Evolutionary conservation across 2,888 invertebrate genomes (phyloP), one percentile per base, ranked within the genome.

Genomic region (Megaustenia siamemsis): DNA sequence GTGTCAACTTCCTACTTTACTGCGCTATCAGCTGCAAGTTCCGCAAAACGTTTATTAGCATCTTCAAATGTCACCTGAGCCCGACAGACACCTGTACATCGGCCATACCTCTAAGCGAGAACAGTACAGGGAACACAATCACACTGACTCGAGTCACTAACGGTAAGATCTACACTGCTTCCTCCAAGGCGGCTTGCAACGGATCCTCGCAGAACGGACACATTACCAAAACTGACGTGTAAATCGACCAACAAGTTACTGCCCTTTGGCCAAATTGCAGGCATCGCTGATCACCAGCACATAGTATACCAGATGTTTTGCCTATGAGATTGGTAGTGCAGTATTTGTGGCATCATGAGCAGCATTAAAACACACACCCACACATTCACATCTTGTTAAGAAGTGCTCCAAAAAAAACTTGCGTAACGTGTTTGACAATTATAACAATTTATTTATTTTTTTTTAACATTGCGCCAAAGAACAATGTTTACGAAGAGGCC

Each of bases 11-110:
- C 81, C 82, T 89, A 35, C 84, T 89, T 60, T 89, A 89, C 86
- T 87, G 86, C 81, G 87, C 88, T 60, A 88, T 89, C 87, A 89
- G 88, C 82, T 86, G 86, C 83, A 88, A 88, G 84, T 89, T 89
- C 86, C 87, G 89, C 83, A 85, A 87, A 35, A 87, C 86, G 35
- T 87, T 89, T 68, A 69, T 80, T 21, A 35, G 49, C 28, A 73
- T 89, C 71, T 86, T 88, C 83, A 81, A 79, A 73, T 69, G 80
- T 35, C 83, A 85, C 56, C 79, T 87, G 71, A 32, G n/a, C 45
- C 53, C 66, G 35, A 73, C 80, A 49, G 84, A 85, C 40, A 85
- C 85, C 82, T 88, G 88, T 86, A 86, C 87, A 49, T 66, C 86
- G 49, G 84, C 86, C 43, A 80, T 87, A 71, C 87, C 87, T 8